Conservation (phyloP, 1,140 invertebrate genomes). For the Drosophila baimaii region DNA sequence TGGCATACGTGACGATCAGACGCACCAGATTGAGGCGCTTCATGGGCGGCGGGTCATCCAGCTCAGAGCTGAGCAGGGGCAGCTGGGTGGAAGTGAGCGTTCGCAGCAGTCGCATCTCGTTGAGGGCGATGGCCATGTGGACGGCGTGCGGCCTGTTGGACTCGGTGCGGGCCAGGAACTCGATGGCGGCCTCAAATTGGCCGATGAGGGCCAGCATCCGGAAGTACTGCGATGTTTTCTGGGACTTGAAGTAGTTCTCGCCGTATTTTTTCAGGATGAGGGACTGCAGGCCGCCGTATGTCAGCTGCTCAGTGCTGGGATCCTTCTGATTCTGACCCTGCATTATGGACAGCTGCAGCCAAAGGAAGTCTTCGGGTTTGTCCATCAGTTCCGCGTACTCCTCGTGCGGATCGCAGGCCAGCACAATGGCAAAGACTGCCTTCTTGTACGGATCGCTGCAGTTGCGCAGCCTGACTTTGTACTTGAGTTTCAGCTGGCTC, state of each 20-base stretch:
- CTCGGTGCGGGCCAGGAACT: constrained; percentile 92
- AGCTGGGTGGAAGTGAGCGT: constrained; percentile 87
- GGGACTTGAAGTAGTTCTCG: constrained; percentile 95
- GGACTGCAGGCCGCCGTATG: constrained; percentile 90
- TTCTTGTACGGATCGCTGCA: constrained; percentile 92
- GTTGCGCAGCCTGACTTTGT: constrained; percentile 90
- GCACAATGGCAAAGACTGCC: constrained; percentile 91
- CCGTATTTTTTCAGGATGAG: constrained; percentile 96
- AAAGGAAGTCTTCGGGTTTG: constrained; percentile 97
- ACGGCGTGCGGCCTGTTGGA: constrained; percentile 92
- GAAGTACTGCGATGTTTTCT: constrained; percentile 95
- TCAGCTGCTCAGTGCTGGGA: constrained; percentile 86
- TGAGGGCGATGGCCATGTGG: constrained; percentile 95
- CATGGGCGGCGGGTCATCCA: constrained; percentile 90
- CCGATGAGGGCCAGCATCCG: constrained; percentile 95
- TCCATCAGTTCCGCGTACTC: constrained; percentile 94
- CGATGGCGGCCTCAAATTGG: constrained; percentile 97
- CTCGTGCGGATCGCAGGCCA: constrained; percentile 93
- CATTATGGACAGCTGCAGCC: constrained; percentile 95
- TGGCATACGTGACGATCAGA: constrained; percentile 94
- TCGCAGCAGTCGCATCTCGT: constrained; percentile 92
- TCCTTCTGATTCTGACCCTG: constrained; percentile 83
- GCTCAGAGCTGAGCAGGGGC: constrained; percentile 86
- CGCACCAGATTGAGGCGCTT: constrained; percentile 94
- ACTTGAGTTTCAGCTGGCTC: constrained; percentile 89